Evolutionary conservation across 2,888 invertebrate genomes (phyloP), one percentile per base, ranked within the genome.

Genomic region (Halocaridina rubra): DNA sequence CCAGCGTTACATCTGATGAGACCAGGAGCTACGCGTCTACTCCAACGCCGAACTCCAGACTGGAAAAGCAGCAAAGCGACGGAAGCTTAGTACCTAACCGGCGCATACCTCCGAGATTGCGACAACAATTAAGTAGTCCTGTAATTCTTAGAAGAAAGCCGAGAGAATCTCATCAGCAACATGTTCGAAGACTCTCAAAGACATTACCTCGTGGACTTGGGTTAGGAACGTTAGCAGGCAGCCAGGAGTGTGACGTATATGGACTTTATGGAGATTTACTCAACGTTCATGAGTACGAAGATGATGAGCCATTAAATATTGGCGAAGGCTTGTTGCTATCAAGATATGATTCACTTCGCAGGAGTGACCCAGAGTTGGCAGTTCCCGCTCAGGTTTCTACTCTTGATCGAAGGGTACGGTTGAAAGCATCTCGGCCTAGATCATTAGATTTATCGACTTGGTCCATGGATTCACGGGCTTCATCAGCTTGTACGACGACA

Each of bases 261-360:
- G 97, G 96, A 0, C 92, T 97, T 0, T 97, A 97, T 90, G 96
- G 96, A 0, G 96, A 97, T 90, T 92, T 97, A 81, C 96, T 97
- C 93, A 96, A 96, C 90, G 95, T 96, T 0, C 95, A 95, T 90
- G 96, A 96, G 90, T 95, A 96, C 89, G 96, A 95, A 81, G 86
- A 86, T 79, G 86, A 86, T 74, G 74, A 82, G 69, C 84, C 84
- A 10, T n/a, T 84, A 64, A 61, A 77, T 29, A 75, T 81, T 30
- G 78, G 80, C 24, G 86, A 86, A n/a, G 81, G 82, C 2, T 69
- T 74, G 24, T 69, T 80, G 22, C 59, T 78, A 1, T 82, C 81
- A 8, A 84, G 81, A 10, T 78, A 80, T 80, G 85, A 86, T 24
- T 84, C 86, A 33, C 59, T 89, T 59, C 85, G 88, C 13, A 92